Base-by-base conservation (phyloP, 2,888 invertebrate genomes). In the Scelioninae gen. 1 region DNA sequence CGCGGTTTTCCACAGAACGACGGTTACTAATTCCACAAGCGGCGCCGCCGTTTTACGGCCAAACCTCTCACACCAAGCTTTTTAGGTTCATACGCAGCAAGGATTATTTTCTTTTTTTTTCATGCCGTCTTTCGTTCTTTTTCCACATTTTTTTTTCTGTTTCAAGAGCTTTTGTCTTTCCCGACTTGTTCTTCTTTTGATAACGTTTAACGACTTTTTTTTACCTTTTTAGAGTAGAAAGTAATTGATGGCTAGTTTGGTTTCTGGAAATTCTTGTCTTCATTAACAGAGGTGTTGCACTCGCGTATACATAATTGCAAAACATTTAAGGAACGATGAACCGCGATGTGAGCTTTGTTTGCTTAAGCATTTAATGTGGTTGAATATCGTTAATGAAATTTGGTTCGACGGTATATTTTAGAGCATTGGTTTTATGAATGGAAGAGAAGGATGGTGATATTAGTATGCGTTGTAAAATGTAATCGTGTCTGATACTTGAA, bases 221-320 rank as follows among this genome's bases (percentile, higher is more conserved):
- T 58, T 56, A 56, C 38, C 38, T 31, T 58, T 10, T 40, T 56
- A 38, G 32, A 7, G 34, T 13, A 31, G 34, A 4, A 6, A 16
- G 56, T 72, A 72, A 72, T 82, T 77, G 72, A 77, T 82, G 69
- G 69, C 72, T 72, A 40, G 78, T 79, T 66, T 79, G 72, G 78
- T 60, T 69, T 65, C 29, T 55, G 29, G n/a, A 45, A 60, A 72
- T 66, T 66, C 56, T 51, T 56, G 60, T 58, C 72, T 72, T 79
- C 60, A 79, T 79, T 71, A 72, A 60, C 29, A 23, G 15, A 55
- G 60, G 68, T 29, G 65, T 31, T 8, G 16, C 38, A 1, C 9
- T 9, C n/a, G 49, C 51, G 15, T 66, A 56, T 51, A 65, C 65
- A 71, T 71, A 71, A 78, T 71, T 63, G 47, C 49, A 23, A 10